phyloP scores from a whole-genome alignment of 2,797 vertebrate species.

The Chanos chanos region DNA sequence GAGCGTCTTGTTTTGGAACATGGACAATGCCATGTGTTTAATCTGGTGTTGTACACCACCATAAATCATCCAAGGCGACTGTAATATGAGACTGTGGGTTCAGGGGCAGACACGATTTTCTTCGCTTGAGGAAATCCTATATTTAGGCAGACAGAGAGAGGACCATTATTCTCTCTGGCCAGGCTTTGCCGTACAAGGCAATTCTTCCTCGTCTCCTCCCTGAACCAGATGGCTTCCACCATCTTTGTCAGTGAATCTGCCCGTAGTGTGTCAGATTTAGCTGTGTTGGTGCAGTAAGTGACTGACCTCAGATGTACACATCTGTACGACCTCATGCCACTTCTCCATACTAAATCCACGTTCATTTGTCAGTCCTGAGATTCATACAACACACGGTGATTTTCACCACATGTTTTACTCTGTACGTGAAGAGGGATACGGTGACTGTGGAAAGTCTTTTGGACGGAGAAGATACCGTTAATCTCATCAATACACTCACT shows the following conservation, averaged over 20 bases:
- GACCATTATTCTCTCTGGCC: not conserved
- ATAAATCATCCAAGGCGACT: conserved; percentile 9
- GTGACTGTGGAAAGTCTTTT: not conserved
- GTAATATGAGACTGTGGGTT: conserved; percentile 7
- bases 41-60: not conserved
- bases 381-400: not conserved
- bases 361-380: not conserved
- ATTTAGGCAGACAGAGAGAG: not conserved
- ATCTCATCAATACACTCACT: conserved; percentile 12
- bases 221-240: conserved; percentile 6
- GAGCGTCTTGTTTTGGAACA: conserved; percentile 1
- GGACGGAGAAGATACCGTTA: conserved; percentile 3
- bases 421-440: not conserved
- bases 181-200: not conserved
- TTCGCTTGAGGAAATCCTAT: not conserved
- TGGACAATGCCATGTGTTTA: conserved; percentile 5
- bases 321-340: not conserved
- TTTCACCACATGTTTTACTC: not conserved
- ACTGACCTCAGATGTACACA: not conserved
- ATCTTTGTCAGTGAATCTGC: not conserved
- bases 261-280: not conserved
- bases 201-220: not conserved
- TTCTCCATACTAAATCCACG: conserved; percentile 9
- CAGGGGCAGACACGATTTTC: not conserved
- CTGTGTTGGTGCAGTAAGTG: not conserved